Base-by-base conservation (phyloP, 2,888 invertebrate genomes). In the Harpalus rufipes region DNA sequence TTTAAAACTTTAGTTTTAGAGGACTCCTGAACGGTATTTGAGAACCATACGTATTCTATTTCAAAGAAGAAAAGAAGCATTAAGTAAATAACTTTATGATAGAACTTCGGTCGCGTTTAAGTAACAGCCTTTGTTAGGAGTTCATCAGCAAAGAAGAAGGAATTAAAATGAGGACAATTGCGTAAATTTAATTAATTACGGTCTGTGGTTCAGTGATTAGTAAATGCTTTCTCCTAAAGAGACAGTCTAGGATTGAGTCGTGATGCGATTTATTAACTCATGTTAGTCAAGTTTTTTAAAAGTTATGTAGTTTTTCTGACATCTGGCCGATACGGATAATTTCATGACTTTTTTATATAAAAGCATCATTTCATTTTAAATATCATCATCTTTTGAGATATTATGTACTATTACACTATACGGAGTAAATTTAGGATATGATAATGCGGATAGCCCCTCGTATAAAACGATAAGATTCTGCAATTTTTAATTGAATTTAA, bases 21-120 rank as follows among this genome's bases (percentile, higher is more conserved):
- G 78, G 78, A 78, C 32, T 78, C 78, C 8, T 18, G 59, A 78
- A 78, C 78, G 78, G 56, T 78, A 78, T 78, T 78, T 78, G 78
- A 78, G 78, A 78, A 14, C 78, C 78, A 78, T 58, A 78, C 39
- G 78, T 78, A 78, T 78, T 78, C 78, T 78, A 78, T 78, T 78
- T 58, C 78, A 78, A 78, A 78, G 78, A 58, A 78, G 51, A 78
- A 78, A 78, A 78, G 78, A 78, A 78, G 78, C 78, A 78, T 78
- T 78, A 78, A 58, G 78, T 78, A 58, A 76, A 76, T 78, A 58
- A 78, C 78, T 78, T 78, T 78, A 78, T 78, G 78, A 78, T 78
- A 32, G 78, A 78, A 58, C 58, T 78, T 58, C 58, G 21, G 32
- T 12, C 39, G 25, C 76, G 16, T 78, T 78, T 78, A 56, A 74